Evolutionary conservation across 1,140 invertebrate species (phyloP).

Genomic region (Formica exsecta): DNA sequence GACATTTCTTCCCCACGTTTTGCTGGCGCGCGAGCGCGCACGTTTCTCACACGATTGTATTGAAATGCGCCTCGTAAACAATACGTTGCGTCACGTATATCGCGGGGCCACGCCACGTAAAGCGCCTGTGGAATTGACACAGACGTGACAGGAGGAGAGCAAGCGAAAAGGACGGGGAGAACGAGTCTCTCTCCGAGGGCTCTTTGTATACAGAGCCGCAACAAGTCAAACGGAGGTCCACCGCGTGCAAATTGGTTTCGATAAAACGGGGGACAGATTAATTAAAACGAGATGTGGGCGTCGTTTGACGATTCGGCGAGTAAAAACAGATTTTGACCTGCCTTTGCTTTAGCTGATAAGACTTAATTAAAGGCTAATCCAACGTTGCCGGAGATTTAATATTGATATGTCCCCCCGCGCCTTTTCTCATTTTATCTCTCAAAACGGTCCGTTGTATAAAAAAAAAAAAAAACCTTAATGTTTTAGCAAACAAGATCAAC

Average conservation of each 20-base stretch:
- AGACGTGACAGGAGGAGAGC: conserved; percentile 68
- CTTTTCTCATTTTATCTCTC: not conserved
- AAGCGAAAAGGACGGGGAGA: conserved; percentile 23
- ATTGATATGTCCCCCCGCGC: not conserved
- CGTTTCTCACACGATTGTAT: conserved; percentile 81
- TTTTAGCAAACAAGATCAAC: not conserved
- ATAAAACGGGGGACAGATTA: conserved; percentile 2
- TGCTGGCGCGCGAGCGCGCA: conserved; percentile 41
- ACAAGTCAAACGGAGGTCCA: not conserved
- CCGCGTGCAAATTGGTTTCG: not conserved
- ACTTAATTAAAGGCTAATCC: conserved; percentile 5
- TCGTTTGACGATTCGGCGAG: not conserved
- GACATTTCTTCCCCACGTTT: conserved; percentile 75
- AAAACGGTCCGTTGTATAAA: not conserved
- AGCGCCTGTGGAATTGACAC: conserved; percentile 67
- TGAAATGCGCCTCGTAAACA: conserved; percentile 81
- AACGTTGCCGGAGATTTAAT: not conserved
- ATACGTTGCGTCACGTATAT: conserved; percentile 77
- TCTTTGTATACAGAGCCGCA: conserved; percentile 14
- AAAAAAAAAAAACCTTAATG: not conserved
- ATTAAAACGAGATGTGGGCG: not conserved
- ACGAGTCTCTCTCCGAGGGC: not conserved
- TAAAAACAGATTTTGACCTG: not conserved
- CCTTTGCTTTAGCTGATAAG: not conserved
- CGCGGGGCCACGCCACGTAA: conserved; percentile 61